Percentiles rank a stretch among this genome's conserved stretches.
phyloP scores from a whole-genome alignment of 2,113 vertebrate species.

The Misgurnus anguillicaudatus region DNA sequence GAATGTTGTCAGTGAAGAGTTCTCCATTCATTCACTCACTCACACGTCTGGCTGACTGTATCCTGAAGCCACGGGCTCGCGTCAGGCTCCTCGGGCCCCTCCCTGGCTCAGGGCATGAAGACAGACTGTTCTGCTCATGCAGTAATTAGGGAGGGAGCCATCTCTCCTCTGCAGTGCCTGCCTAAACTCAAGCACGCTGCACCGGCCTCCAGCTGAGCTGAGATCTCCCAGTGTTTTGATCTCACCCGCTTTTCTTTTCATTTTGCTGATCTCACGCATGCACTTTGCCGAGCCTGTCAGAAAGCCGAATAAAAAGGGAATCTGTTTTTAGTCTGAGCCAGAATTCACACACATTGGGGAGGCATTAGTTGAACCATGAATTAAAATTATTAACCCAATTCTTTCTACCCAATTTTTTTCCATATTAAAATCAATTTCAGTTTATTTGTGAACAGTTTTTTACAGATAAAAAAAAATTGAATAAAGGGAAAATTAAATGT shows the following conservation, averaged over 20 bases:
- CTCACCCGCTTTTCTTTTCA: slow-evolving; percentile 51
- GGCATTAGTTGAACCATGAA: no score
- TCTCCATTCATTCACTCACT: slow-evolving; percentile 32
- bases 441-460: no score
- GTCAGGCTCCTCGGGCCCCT: slow-evolving; percentile 17
- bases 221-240: slow-evolving; percentile 60
- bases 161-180: slow-evolving; percentile 45
- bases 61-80: slow-evolving; percentile 16
- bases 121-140: slow-evolving; percentile 41
- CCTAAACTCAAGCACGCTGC: slow-evolving; percentile 57
- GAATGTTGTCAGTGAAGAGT: slow-evolving; percentile 50
- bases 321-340: neutral
- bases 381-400: no score
- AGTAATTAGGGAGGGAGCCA: slow-evolving; percentile 63
- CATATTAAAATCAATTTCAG: no score
- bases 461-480: no score
- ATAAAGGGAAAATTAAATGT: no score
- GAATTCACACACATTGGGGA: slow-evolving; percentile 33
- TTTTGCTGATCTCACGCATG: slow-evolving; percentile 57
- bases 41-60: slow-evolving; percentile 51
- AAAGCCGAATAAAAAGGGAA: neutral
- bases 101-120: slow-evolving; percentile 18
- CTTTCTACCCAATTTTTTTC: no score
- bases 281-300: slow-evolving; percentile 4
- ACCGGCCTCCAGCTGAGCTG: slow-evolving; percentile 59